Evolutionary conservation across 2,888 invertebrate genomes (phyloP), one percentile per base, ranked within the genome.

Genomic region (Rhaphigaster nebulosa): DNA sequence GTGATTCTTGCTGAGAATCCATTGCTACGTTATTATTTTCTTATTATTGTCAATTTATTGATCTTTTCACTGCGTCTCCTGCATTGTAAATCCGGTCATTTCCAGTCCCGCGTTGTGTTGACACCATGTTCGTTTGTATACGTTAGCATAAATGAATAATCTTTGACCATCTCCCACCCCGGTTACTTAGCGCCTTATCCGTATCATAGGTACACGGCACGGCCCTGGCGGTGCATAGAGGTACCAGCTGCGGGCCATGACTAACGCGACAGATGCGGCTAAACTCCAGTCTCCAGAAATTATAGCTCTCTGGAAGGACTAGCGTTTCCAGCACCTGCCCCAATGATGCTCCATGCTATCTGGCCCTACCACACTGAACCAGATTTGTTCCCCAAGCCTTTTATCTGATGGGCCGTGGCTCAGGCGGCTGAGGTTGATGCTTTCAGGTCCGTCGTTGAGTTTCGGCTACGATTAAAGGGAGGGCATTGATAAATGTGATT

Each of bases 311-410:
- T 65, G 65, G 65, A 29, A 29, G 29, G 29, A 29, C 65, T 65
- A 23, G n/a, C 23, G 65, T 29, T 65, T 65, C 65, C 65, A 65
- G 8, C 65, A 65, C 65, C 65, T 65, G 65, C 65, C 60, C 60
- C 60, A 60, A 60, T n/a, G 60, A 60, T n/a, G 60, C 60, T n/a
- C 26, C 60, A 60, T n/a, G 60, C 60, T 60, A 60, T 54, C 54
- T n/a, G 60, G 12, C 45, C 60, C n/a, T n/a, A 60, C 65, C 65
- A n/a, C 65, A 29, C 65, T 65, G 65, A 65, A 65, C 65, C 29
- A 65, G 65, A 65, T 65, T 65, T 29, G 15, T 65, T 29, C 65
- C 65, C 29, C 29, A 65, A 65, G 29, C 65, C 65, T 65, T 65
- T 65, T 65, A 65, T 65, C 65, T 15, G 65, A 65, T 29, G 29